Evolutionary conservation across 2,797 vertebrate species (phyloP).

Genomic region (Perodicticus potto): DNA sequence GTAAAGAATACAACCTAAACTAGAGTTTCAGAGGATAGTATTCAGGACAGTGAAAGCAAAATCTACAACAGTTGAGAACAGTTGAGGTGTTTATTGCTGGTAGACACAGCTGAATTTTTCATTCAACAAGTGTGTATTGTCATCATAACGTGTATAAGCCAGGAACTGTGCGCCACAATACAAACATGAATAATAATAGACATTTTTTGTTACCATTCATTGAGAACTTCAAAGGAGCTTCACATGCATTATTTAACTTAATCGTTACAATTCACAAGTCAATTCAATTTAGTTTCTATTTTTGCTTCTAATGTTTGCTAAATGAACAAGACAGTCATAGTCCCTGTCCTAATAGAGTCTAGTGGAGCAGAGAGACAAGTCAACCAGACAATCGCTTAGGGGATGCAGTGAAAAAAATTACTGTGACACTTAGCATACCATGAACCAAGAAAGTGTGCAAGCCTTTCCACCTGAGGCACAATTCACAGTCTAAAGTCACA

Average conservation of each 20-base stretch:
- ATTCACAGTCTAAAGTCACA: not conserved
- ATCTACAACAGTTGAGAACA: not conserved
- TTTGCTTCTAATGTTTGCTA: not conserved
- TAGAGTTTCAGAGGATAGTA: not conserved
- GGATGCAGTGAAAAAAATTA: not conserved
- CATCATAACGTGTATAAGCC: not conserved
- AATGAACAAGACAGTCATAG: not conserved
- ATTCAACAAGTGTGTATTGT: not conserved
- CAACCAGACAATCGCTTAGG: not conserved
- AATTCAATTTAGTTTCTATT: not conserved
- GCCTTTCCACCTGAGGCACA: not conserved
- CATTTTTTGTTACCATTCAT: not conserved
- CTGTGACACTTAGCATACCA: not conserved
- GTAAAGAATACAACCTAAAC: not conserved
- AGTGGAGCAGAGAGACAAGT: not conserved
- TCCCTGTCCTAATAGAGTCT: not conserved
- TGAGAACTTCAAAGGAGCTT: not conserved
- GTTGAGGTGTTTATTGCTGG: not conserved
- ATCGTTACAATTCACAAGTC: not conserved
- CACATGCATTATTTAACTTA: not conserved
- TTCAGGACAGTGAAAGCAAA: conserved; percentile 40
- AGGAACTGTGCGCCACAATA: not conserved
- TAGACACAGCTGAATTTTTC: not conserved
- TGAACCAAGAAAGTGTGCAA: not conserved
- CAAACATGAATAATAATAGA: not conserved